Evolutionary conservation across 2,888 invertebrate genomes (phyloP).

Genomic region (Eristalinus sepulchralis): DNA sequence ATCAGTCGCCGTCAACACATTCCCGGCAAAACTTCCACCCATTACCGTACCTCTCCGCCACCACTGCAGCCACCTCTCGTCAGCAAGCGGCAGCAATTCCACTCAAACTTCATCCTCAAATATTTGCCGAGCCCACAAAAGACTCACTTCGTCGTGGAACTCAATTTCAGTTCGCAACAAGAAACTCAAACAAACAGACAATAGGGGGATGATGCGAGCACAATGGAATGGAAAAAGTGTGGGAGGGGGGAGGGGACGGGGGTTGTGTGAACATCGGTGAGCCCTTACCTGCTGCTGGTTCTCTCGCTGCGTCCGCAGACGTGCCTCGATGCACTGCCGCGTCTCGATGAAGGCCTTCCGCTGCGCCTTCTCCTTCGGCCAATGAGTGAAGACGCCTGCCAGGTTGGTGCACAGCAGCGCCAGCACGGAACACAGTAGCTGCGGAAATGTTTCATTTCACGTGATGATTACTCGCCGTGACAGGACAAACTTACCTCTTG

Average conservation of each 20-base stretch:
- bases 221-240: not conserved
- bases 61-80: not conserved
- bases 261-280: not conserved
- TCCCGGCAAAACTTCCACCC: not conserved
- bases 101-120: not conserved
- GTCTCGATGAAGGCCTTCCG: constrained; percentile 96
- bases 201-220: not conserved
- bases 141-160: not conserved
- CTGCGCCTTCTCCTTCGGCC: constrained; percentile 94
- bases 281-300: constrained; percentile 95
- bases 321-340: constrained; percentile 94
- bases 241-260: too few relatives aligned
- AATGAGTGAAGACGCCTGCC: constrained; percentile 94
- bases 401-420: constrained; percentile 90
- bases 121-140: not conserved
- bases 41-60: not conserved
- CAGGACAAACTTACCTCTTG: constrained; percentile 76
- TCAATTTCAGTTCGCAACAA: not conserved
- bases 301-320: constrained; percentile 93
- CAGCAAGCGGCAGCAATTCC: not conserved
- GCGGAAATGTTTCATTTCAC: constrained; percentile 12
- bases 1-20: not conserved
- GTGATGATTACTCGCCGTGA: not conserved
- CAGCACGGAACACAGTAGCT: constrained; percentile 81
- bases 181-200: constrained; percentile 19